Evolutionary conservation across 2,113 vertebrate species (phyloP).

Genomic region (Apteryx mantelli): DNA sequence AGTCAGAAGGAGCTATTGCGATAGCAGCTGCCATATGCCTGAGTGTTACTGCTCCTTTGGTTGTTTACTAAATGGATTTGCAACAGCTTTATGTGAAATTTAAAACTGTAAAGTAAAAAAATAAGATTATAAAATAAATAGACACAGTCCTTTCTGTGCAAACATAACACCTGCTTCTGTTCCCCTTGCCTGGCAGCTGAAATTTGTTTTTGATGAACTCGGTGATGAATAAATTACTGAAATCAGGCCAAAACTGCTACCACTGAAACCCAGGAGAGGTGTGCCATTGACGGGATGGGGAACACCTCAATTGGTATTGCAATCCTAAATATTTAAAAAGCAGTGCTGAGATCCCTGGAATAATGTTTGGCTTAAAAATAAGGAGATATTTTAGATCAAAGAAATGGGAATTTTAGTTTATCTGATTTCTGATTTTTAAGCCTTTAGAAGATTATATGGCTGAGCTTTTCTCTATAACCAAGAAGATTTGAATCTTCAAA

Average conservation of each 20-base stretch:
- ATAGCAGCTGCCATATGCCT: not conserved
- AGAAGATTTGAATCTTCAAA: not conserved
- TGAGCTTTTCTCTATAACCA: slow-evolving; percentile 3
- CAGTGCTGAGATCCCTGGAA: not conserved
- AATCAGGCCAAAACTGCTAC: not conserved
- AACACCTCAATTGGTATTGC: not conserved
- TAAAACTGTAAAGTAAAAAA: not conserved
- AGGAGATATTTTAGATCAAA: not conserved
- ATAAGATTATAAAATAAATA: not conserved
- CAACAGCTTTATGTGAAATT: not conserved
- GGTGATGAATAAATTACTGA: not conserved
- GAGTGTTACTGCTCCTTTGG: accelerated
- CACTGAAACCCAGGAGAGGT: not conserved
- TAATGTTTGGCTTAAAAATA: not conserved
- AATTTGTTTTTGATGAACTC: not conserved
- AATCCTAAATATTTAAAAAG: not conserved
- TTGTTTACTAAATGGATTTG: not conserved
- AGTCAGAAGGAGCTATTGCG: not conserved
- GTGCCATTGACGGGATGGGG: not conserved
- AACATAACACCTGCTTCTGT: not conserved
- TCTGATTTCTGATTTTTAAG: slow-evolving; percentile 13
- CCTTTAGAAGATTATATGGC: not conserved
- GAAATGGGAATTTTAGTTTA: not conserved
- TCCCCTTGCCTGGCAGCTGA: not conserved
- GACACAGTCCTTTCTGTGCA: not conserved